These are phyloP conservation scores for Diabrotica balteata DNA, from an alignment of 2,888 invertebrate genomes.

Conservation along the genomic window DNA sequence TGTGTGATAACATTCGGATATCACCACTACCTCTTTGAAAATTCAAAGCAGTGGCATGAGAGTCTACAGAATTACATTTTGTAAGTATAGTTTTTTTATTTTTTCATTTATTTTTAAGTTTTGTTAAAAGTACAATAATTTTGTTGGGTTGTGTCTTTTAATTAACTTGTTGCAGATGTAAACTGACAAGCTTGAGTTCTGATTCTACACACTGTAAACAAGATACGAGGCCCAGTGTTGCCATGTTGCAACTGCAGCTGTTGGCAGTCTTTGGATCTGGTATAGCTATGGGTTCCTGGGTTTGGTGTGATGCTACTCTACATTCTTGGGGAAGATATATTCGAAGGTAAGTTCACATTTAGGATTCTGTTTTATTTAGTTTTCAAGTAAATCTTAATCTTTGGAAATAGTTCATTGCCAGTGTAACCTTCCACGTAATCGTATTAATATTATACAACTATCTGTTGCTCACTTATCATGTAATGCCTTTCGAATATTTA, in stretches of 20 bases:
- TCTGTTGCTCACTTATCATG: too few species aligned
- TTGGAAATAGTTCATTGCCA: too few species aligned
- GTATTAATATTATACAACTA: too few species aligned
- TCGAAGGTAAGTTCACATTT: constrained; percentile 67
- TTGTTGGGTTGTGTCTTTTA: neutral
- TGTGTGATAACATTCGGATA: constrained; percentile 82
- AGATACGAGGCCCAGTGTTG: constrained; percentile 79
- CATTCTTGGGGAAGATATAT: constrained; percentile 87
- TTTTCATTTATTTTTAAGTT: neutral
- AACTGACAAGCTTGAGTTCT: constrained; percentile 56
- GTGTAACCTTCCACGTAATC: too few species aligned
- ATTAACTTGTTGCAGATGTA: constrained; percentile 59
- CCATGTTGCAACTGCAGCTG: constrained; percentile 82
- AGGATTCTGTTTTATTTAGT: too few species aligned
- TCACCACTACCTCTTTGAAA: constrained; percentile 82
- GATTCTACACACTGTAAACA: constrained; percentile 68
- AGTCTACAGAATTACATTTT: constrained; percentile 81
- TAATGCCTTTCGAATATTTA: too few species aligned
- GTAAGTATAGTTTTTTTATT: constrained; percentile 66
- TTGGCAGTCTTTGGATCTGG: constrained; percentile 85
- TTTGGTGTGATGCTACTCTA: constrained; percentile 87
- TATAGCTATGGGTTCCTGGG: constrained; percentile 91
- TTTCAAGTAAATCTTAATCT: too few species aligned
- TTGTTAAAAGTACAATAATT: neutral
- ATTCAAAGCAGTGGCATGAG: constrained; percentile 76